phyloP scores from a whole-genome alignment of 2,113 vertebrate genomes.

The Takifugu bimaculatus region DNA sequence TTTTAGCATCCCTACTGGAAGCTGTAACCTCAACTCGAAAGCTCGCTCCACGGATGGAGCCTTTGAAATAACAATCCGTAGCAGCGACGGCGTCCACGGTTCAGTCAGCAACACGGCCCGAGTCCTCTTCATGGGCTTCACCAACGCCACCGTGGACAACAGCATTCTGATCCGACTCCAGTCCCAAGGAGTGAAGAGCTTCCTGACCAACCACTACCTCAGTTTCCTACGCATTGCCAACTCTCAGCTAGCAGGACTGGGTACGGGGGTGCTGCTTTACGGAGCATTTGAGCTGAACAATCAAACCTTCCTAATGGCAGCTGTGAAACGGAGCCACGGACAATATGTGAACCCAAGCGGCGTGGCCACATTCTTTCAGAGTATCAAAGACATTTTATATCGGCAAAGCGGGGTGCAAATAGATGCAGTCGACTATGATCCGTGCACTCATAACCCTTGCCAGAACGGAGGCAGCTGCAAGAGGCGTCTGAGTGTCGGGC shows the following conservation, averaged over 20 bases:
- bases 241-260: constrained; percentile 88
- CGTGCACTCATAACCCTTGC: constrained; percentile 87
- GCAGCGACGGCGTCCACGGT: constrained; percentile 84
- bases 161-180: constrained; percentile 88
- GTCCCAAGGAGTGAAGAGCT: constrained; percentile 76
- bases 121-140: constrained; percentile 84
- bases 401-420: constrained; percentile 89
- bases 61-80: constrained; percentile 85
- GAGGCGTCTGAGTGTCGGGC: constrained; percentile 80
- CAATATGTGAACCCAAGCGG: constrained; percentile 92
- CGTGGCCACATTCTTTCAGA: constrained; percentile 95
- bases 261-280: constrained; percentile 86
- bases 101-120: constrained; percentile 83
- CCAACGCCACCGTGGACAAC: constrained; percentile 89
- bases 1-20: constrained; percentile 84
- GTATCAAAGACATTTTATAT: constrained; percentile 88
- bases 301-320: constrained; percentile 87
- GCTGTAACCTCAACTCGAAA: constrained; percentile 86
- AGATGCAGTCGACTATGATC: constrained; percentile 90
- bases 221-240: constrained; percentile 87
- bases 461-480: constrained; percentile 91
- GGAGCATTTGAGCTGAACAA: constrained; percentile 85
- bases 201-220: constrained; percentile 90
- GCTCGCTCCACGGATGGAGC: constrained; percentile 85
- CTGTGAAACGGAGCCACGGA: constrained; percentile 80